A percentile compares a stretch with the other conserved stretches of the same genome.
Conservation (phyloP, 2,113 vertebrate species). For the Actinemys pallida region DNA sequence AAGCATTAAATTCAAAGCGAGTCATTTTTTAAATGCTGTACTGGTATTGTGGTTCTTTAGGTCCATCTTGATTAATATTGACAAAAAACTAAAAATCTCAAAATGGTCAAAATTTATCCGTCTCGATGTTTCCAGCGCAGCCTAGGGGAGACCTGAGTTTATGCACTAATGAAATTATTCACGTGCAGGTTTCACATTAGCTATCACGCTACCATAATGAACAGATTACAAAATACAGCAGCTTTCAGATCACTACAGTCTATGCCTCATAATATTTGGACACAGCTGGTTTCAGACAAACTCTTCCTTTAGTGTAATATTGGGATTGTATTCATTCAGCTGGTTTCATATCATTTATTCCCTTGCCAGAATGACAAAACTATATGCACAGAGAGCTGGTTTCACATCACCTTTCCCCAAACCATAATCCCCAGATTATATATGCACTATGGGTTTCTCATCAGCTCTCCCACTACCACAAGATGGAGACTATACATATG, state of each 20-base stretch:
- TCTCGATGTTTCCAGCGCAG: not conserved
- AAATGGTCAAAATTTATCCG: not conserved
- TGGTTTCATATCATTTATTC: not conserved
- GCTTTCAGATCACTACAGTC: not conserved
- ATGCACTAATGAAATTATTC: not conserved
- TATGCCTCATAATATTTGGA: not conserved
- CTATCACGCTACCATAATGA: not conserved
- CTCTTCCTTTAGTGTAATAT: fast-evolving
- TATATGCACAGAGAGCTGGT: not conserved
- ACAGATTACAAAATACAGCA: not conserved
- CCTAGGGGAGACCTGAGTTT: not conserved
- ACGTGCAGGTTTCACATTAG: fast-evolving
- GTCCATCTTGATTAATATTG: not conserved
- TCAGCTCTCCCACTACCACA: not conserved
- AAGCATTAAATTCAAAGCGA: not conserved
- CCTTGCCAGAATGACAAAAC: fast-evolving
- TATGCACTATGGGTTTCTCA: not conserved
- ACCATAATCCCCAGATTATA: not conserved
- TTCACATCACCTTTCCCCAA: fast-evolving
- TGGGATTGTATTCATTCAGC: fast-evolving
- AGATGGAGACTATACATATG: not conserved
- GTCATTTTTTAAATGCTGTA: not conserved
- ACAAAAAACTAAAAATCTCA: fast-evolving
- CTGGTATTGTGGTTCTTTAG: not conserved
- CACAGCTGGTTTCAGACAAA: not conserved